A percentile compares a stretch with the other conserved stretches of the same genome.
Evolutionary conservation across 2,797 vertebrate genomes (phyloP).

Genomic region (Eulemur albifrons): DNA sequence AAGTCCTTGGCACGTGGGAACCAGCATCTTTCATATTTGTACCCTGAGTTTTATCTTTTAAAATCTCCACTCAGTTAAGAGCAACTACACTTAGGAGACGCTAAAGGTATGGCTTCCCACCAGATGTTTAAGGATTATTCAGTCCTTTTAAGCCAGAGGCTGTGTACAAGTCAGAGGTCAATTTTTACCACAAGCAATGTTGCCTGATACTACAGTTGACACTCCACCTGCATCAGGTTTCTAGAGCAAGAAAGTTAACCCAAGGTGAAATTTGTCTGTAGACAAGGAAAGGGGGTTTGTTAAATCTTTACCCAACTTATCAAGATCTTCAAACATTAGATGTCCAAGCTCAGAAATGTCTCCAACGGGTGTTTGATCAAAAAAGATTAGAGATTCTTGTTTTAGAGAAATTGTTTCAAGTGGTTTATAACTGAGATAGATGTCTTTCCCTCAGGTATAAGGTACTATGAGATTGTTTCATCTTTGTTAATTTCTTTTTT

Average conservation of each 20-base stretch:
- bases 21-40: too few species aligned
- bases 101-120: not conserved
- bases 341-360: not conserved
- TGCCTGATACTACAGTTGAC: not conserved
- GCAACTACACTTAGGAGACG: not conserved
- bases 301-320: not conserved
- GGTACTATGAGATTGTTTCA: not conserved
- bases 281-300: not conserved
- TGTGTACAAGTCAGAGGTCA: not conserved
- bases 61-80: not conserved
- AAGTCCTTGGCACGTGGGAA: accelerated
- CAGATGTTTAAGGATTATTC: not conserved
- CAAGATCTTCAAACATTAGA: not conserved
- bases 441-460: not conserved
- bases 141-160: not conserved
- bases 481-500: not conserved
- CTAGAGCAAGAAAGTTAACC: not conserved
- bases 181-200: not conserved
- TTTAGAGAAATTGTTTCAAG: not conserved
- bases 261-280: not conserved
- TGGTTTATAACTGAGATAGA: not conserved
- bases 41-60: not conserved
- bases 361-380: not conserved
- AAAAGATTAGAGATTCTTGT: not conserved
- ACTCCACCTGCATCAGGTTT: not conserved